phyloP scores from a whole-genome alignment of 2,888 invertebrate species.

The Fragum fragum region DNA sequence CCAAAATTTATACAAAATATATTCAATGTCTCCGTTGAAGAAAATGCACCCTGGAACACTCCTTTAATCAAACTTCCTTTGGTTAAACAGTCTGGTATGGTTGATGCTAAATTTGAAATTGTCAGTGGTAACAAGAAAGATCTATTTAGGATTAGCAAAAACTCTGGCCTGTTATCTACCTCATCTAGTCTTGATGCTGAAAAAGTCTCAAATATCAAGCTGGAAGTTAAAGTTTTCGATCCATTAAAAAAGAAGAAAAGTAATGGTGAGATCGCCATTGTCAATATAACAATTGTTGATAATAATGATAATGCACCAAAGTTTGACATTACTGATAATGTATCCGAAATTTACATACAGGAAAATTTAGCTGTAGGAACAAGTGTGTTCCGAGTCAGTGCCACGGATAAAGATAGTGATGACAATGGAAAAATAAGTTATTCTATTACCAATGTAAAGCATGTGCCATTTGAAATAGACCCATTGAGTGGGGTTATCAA shows the following conservation, averaged over 20 bases:
- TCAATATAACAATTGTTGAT: conserved; percentile 95
- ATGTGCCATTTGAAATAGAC: conserved; percentile 98
- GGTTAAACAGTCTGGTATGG: conserved; percentile 94
- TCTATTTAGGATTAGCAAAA: conserved; percentile 94
- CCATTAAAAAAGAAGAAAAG: conserved; percentile 92
- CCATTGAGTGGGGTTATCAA: conserved; percentile 96
- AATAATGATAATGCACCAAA: conserved; percentile 98
- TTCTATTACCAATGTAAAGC: conserved; percentile 95
- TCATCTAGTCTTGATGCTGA: conserved; percentile 95
- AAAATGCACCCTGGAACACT: conserved; percentile 95
- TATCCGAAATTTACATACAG: conserved; percentile 90
- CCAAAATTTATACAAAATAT: conserved; percentile 90
- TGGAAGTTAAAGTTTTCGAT: conserved; percentile 80
- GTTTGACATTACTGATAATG: conserved; percentile 89
- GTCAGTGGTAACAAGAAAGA: conserved; percentile 93
- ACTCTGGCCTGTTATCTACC: conserved; percentile 96
- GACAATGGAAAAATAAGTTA: conserved; percentile 98
- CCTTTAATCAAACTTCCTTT: conserved; percentile 94
- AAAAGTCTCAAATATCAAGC: conserved; percentile 90
- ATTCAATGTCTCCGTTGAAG: conserved; percentile 95
- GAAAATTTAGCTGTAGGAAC: conserved; percentile 96
- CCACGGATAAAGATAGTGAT: conserved; percentile 95
- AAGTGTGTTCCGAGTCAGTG: conserved; percentile 93
- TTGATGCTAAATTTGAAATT: conserved; percentile 94
- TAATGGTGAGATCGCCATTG: conserved; percentile 92